These are phyloP conservation scores for Magallana gigas DNA, from an alignment of 1,140 invertebrate species.

Conservation along the genomic window DNA sequence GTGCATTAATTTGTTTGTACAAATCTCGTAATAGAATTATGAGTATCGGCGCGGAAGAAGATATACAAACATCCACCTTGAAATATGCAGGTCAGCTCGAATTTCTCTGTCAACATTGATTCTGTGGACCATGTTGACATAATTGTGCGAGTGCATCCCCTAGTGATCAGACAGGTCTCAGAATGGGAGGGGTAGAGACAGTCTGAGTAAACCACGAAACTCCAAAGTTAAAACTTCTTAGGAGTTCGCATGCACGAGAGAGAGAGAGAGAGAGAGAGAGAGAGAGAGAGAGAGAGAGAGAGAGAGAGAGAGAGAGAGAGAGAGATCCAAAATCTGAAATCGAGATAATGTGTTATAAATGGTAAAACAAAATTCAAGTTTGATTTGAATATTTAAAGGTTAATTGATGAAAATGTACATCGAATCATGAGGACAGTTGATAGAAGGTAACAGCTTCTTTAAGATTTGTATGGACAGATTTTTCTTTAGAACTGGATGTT, in stretches of 20 bases:
- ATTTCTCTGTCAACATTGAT: conserved; percentile 19
- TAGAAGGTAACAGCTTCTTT: too few species aligned
- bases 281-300: neutral
- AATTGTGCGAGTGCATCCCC: neutral
- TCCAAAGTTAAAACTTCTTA: neutral
- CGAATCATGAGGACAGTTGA: too few species aligned
- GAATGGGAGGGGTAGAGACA: neutral
- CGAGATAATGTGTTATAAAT: too few species aligned
- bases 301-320: neutral
- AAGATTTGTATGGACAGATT: too few species aligned
- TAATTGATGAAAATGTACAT: too few species aligned
- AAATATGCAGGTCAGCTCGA: conserved; percentile 21
- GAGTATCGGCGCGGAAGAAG: neutral
- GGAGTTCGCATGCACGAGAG: neutral
- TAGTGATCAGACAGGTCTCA: neutral
- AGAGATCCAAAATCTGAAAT: too few species aligned
- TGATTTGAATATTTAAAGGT: too few species aligned
- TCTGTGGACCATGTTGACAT: conserved; percentile 22
- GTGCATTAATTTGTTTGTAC: conserved; percentile 22
- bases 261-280: conserved; percentile 16
- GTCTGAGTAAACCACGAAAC: neutral
- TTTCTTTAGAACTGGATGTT: too few species aligned
- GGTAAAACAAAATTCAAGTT: too few species aligned
- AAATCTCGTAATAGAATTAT: conserved; percentile 27
- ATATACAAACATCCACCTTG: conserved; percentile 21